Evolutionary conservation across 2,113 vertebrate genomes (phyloP), one percentile per base, ranked within the genome.

Genomic region (Origma solitaria): DNA sequence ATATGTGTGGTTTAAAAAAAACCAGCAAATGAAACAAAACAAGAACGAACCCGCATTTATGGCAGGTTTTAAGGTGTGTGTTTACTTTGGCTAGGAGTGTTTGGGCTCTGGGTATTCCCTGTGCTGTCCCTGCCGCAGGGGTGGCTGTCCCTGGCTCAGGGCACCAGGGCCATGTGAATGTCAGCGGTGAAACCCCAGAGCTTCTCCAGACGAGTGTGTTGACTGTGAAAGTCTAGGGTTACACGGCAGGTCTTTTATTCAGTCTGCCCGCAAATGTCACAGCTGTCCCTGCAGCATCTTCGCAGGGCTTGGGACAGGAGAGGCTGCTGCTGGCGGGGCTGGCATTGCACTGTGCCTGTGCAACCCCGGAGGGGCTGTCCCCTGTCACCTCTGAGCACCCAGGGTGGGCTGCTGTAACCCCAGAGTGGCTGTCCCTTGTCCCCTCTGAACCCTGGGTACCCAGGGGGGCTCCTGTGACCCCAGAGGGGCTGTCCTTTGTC

Each of bases 361-460:
- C 11, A 19, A 28, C 15, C 17, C 6, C 14, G 1, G 38, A 12
- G 45, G 0, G 1, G 18, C 50, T 69, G 65, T 31, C 40, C n/a
- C 45, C 50, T 1, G 0, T 17, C 13, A 30, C 10, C 12, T 33
- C 15, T 2, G 0, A 11, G 30, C 10, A 28, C 75, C 15, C 8
- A 14, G n/a, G n/a, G n/a, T n/a, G n/a, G n/a, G n/a, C n/a, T n/a
- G n/a, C n/a, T n/a, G n/a, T n/a, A n/a, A n/a, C n/a, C n/a, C n/a
- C n/a, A n/a, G n/a, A n/a, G n/a, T n/a, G n/a, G n/a, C n/a, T n/a
- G n/a, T n/a, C n/a, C n/a, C n/a, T n/a, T n/a, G n/a, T n/a, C n/a
- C n/a, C n/a, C n/a, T n/a, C n/a, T n/a, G n/a, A n/a, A n/a, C n/a
- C n/a, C n/a, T n/a, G n/a, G n/a, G n/a, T n/a, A n/a, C n/a, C n/a